Conservation (phyloP, 2,888 invertebrate genomes). For the Horisme vitalbata region DNA sequence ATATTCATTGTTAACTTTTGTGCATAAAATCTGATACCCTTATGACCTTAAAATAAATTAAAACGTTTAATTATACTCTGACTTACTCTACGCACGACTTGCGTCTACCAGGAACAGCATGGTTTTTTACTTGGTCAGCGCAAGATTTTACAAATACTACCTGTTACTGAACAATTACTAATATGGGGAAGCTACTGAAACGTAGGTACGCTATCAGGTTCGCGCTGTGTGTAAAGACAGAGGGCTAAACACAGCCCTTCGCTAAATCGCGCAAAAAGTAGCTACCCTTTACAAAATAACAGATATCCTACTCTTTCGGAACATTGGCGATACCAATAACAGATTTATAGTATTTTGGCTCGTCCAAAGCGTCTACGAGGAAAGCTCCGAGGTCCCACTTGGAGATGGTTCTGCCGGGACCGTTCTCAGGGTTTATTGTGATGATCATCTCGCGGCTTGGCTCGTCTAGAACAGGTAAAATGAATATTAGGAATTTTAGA, state of each 20-base stretch:
- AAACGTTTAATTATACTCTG: no score
- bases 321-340: conserved; percentile 68
- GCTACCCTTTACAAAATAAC: neutral
- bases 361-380: conserved; percentile 87
- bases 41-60: neutral
- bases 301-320: conserved; percentile 29
- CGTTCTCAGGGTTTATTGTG: conserved; percentile 83
- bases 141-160: no score
- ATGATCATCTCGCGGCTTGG: conserved; percentile 83
- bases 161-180: no score
- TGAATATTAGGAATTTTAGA: no score
- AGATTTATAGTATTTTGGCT: conserved; percentile 85
- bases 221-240: no score
- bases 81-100: no score
- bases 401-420: conserved; percentile 87
- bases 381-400: conserved; percentile 91
- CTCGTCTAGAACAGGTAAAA: conserved; percentile 79
- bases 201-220: no score
- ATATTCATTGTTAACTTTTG: neutral
- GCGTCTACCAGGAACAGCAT: no score
- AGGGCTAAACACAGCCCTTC: no score
- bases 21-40: neutral
- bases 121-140: no score
- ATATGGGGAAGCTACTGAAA: no score
- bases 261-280: no score